phyloP scores from a whole-genome alignment of 2,797 vertebrate species.

The Phrynocephalus vlangalii region DNA sequence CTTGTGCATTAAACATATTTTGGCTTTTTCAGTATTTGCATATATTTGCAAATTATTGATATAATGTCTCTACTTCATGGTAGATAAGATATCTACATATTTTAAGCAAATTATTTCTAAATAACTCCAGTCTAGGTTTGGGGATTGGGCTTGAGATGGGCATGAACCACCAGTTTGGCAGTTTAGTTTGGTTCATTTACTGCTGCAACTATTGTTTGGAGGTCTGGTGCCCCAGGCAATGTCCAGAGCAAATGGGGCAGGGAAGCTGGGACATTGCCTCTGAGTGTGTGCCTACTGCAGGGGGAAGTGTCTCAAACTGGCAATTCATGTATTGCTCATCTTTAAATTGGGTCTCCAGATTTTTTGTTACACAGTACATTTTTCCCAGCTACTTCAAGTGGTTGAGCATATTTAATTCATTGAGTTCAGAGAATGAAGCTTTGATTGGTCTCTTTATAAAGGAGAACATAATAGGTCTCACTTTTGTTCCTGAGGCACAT shows the following conservation, averaged over 20 bases:
- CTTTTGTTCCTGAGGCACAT: background rate
- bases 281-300: too few species aligned
- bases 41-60: background rate
- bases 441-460: background rate
- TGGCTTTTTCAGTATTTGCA: background rate
- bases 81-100: background rate
- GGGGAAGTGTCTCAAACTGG: too few species aligned
- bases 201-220: too few species aligned
- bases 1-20: background rate
- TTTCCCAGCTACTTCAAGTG: background rate
- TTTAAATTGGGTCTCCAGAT: background rate
- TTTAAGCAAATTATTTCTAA: background rate
- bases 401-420: background rate
- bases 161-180: too few species aligned
- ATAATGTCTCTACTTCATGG: background rate
- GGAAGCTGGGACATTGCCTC: too few species aligned
- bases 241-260: too few species aligned
- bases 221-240: too few species aligned
- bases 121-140: background rate
- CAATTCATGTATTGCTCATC: too few species aligned
- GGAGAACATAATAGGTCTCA: background rate
- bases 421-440: background rate
- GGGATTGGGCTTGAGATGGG: too few species aligned
- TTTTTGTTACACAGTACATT: background rate
- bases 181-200: too few species aligned